These are phyloP conservation scores for Peromyscus maniculatus DNA, from an alignment of 2,113 vertebrate species.

Conservation along the genomic window DNA sequence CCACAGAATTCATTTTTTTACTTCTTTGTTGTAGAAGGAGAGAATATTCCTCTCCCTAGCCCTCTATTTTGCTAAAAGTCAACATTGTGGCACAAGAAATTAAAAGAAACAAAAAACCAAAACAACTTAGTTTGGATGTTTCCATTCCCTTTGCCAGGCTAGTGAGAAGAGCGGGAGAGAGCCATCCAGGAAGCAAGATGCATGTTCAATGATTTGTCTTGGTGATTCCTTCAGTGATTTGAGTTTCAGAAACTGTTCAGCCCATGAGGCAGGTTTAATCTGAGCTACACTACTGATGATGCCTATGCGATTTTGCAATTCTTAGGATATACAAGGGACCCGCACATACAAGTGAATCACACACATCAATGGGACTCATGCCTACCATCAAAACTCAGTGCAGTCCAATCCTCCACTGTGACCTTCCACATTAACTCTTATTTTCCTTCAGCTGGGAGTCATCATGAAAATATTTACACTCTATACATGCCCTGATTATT, in stretches of 20 bases:
- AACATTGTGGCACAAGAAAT: constrained; percentile 75
- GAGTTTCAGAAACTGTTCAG: constrained; percentile 76
- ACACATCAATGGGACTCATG: neutral
- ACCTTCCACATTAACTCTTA: neutral
- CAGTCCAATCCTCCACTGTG: neutral
- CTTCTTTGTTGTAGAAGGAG: constrained; percentile 86
- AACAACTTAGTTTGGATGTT: constrained; percentile 86
- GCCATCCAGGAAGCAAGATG: constrained; percentile 68
- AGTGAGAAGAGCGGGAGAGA: constrained; percentile 75
- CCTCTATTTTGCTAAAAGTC: constrained; percentile 74
- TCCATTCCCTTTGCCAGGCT: constrained; percentile 82
- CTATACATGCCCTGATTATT: constrained; percentile 27
- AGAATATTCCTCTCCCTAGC: constrained; percentile 75
- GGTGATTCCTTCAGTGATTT: neutral
- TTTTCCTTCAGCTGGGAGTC: neutral
- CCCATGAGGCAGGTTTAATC: constrained; percentile 61
- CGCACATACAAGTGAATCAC: neutral
- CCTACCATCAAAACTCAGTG: neutral
- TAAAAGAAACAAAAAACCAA: neutral
- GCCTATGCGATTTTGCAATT: neutral
- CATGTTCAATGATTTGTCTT: constrained; percentile 74
- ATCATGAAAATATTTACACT: neutral
- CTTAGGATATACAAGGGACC: neutral
- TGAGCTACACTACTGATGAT: neutral
- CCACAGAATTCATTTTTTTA: constrained; percentile 91